These are phyloP conservation scores for Hypena proboscidalis DNA, from an alignment of 2,888 invertebrate species.

Conservation along the genomic window DNA sequence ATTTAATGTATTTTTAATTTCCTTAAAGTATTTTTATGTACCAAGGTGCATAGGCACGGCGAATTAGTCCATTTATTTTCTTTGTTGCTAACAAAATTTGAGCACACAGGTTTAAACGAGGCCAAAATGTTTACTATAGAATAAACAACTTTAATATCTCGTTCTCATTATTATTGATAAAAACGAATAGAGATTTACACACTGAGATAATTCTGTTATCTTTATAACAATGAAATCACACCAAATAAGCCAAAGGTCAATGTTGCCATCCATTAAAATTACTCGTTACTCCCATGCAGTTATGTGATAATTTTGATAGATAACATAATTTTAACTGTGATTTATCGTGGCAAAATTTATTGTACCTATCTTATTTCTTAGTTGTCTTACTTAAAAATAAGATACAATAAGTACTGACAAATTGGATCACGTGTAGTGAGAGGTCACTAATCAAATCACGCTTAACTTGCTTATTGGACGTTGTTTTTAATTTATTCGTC, in stretches of 20 bases:
- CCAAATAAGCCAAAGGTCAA: slow-evolving; percentile 27
- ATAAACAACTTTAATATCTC: no score
- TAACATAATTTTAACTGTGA: slow-evolving; percentile 27
- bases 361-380: slow-evolving; percentile 15
- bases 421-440: slow-evolving; percentile 16
- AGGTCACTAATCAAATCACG: slow-evolving; percentile 14
- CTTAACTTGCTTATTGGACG: slow-evolving; percentile 2
- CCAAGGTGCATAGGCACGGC: no score
- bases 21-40: no score
- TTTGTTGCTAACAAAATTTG: no score
- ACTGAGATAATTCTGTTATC: no score
- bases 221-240: no score
- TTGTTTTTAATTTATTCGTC: background rate
- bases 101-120: no score
- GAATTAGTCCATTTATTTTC: no score
- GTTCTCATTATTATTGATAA: no score
- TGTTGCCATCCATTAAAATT: slow-evolving; percentile 29
- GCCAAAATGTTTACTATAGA: no score
- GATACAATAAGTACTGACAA: slow-evolving; percentile 22
- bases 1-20: no score
- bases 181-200: no score
- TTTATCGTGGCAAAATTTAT: slow-evolving; percentile 30
- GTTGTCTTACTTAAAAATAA: slow-evolving; percentile 16
- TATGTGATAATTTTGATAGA: slow-evolving; percentile 30
- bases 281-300: slow-evolving; percentile 19